Evolutionary conservation across 2,113 vertebrate genomes (phyloP).

Genomic region (Tiliqua scincoides): DNA sequence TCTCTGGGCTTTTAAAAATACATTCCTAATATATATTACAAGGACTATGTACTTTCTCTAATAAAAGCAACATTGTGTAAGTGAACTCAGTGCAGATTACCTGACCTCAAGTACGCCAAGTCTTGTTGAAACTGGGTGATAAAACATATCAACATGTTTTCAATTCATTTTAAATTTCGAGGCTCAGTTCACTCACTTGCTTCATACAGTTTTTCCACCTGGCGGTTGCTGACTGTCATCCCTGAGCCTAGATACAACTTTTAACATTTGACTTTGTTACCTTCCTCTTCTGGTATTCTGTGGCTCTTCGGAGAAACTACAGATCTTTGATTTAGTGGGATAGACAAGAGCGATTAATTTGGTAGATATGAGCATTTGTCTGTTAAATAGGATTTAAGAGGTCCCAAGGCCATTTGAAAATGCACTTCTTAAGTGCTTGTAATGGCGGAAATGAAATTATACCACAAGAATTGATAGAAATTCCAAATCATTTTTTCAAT

Average conservation of each 20-base stretch:
- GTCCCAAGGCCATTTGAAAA: background rate
- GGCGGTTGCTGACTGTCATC: background rate
- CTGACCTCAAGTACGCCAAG: background rate
- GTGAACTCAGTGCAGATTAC: background rate
- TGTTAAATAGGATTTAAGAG: background rate
- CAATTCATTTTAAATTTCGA: conserved; percentile 1
- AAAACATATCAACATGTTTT: conserved; percentile 2
- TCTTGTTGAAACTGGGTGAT: too few species aligned
- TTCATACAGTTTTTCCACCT: background rate
- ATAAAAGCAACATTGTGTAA: background rate
- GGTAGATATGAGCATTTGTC: background rate
- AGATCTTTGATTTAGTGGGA: background rate
- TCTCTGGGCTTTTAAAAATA: too few species aligned
- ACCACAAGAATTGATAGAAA: background rate
- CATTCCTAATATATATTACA: background rate
- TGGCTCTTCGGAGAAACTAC: background rate
- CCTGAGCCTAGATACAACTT: background rate
- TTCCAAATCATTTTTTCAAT: background rate
- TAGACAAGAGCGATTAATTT: background rate
- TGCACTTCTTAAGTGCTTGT: background rate
- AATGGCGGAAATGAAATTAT: background rate
- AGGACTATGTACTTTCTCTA: background rate
- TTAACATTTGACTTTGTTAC: background rate
- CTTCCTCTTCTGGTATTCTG: background rate
- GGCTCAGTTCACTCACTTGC: background rate